Percentiles rank a stretch among this genome's conserved stretches.
Conservation (phyloP, 2,113 vertebrate species). For the Clarias gariepinus region DNA sequence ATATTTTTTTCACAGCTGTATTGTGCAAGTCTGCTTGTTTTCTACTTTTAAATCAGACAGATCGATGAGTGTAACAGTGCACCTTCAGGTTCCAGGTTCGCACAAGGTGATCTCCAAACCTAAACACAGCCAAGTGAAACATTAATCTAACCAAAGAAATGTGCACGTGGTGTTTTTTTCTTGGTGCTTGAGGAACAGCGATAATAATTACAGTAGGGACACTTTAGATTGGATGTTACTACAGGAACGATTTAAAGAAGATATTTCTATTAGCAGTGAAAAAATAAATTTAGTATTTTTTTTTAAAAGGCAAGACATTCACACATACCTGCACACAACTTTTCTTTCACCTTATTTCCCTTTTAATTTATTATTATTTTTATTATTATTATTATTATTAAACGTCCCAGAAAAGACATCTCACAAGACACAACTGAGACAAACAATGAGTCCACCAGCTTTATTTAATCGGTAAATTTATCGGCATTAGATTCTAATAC, state of each 20-base stretch:
- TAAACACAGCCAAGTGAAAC: not conserved
- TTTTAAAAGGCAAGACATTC: not conserved
- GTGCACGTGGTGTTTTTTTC: not conserved
- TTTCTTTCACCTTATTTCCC: not conserved
- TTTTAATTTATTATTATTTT: not conserved
- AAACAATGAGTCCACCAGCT: conserved; percentile 50
- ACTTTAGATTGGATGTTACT: too few species aligned
- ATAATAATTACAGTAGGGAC: too few species aligned
- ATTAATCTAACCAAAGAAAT: not conserved
- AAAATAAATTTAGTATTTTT: too few species aligned
- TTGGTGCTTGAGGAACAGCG: not conserved
- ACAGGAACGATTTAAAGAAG: too few species aligned
- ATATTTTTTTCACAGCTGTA: too few species aligned
- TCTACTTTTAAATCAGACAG: not conserved
- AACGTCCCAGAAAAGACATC: conserved; percentile 32
- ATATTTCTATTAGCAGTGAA: too few species aligned
- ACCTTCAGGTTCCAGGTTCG: not conserved
- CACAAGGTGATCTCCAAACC: not conserved
- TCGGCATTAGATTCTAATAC: conserved; percentile 59
- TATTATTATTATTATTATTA: conserved; percentile 6
- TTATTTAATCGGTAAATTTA: conserved; percentile 50
- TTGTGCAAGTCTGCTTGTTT: not conserved
- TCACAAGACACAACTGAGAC: conserved; percentile 46
- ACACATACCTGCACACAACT: not conserved
- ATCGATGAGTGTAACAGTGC: not conserved